Evolutionary conservation across 2,797 vertebrate genomes (phyloP), one percentile per base, ranked within the genome.

Genomic region (Sylvilagus floridanus): DNA sequence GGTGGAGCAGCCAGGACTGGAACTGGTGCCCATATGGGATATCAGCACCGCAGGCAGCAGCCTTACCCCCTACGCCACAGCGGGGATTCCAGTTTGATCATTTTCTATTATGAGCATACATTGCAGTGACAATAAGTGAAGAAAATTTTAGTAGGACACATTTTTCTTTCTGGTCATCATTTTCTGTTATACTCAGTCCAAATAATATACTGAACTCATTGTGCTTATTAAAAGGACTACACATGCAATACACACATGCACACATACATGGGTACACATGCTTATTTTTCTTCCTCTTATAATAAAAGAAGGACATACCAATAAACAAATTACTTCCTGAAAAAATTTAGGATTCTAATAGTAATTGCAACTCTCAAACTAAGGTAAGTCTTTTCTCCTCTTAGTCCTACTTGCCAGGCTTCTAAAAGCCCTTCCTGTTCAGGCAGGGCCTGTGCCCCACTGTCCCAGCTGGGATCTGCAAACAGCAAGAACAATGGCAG

Each of bases 331-430:
- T 37, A 5, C 93, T 75, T 83, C 65, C 82, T 85, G 68, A 94
- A 96, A 94, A 89, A 60, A n/a, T 50, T 77, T 60, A 88, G 90
- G n/a, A 71, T 35, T 84, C 63, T 69, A 86, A 90, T 8, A 86
- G 42, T 88, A 88, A 91, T 93, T 73, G 66, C n/a, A 91, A 81
- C 72, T 93, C 52, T 88, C 26, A 35, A 75, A 68, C 52, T 63
- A 73, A 87, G 57, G 62, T 72, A 60, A 84, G 57, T n/a, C 21
- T 69, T 92, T 92, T 85, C 37, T 86, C 54, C 14, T 68, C 73
- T 82, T 52, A 66, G 82, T 71, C 42, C 82, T 73, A 42, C 57
- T 90, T 90, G 79, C 90, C 42, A 92, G 77, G 60, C 69, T 93
- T 94, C 83, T 62, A 21, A 63, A 94, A 88, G 54, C n/a, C 30